Conservation (phyloP, 2,113 vertebrate genomes). For the Psilopogon haemacephalus region DNA sequence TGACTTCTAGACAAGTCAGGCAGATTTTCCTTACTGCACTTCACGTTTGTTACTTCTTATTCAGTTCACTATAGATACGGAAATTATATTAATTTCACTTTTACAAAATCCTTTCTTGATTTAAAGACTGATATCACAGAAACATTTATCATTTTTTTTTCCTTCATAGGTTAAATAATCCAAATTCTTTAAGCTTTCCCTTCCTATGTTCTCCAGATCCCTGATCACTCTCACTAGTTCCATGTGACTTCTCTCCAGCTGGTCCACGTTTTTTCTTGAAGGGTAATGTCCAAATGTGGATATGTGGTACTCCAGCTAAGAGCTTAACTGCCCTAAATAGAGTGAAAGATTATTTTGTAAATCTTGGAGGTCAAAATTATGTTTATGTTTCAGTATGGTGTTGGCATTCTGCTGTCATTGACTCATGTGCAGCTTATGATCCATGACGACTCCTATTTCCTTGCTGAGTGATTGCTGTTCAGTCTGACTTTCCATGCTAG, state of each 20-base stretch:
- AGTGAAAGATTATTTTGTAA: not conserved
- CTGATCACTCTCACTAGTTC: not conserved
- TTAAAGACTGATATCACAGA: not conserved
- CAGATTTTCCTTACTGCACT: not conserved
- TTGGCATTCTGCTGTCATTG: not conserved
- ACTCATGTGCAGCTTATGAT: not conserved
- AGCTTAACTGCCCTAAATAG: not conserved
- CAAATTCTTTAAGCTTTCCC: not conserved
- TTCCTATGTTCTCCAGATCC: not conserved
- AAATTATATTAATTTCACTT: not conserved
- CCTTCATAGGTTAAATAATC: not conserved
- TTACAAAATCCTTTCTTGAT: not conserved
- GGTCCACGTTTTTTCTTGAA: not conserved
- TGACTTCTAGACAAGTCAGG: not conserved
- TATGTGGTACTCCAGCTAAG: not conserved
- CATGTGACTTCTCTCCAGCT: not conserved
- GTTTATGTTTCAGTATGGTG: conserved; percentile 26
- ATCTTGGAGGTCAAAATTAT: not conserved
- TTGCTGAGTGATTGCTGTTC: not conserved
- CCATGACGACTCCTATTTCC: not conserved
- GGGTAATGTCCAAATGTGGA: not conserved
- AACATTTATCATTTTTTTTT: too few species aligned
- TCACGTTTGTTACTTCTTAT: not conserved
- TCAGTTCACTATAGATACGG: not conserved
- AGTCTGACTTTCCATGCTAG: not conserved